phyloP scores from a whole-genome alignment of 2,888 invertebrate genomes.

The Apoderus coryli region DNA sequence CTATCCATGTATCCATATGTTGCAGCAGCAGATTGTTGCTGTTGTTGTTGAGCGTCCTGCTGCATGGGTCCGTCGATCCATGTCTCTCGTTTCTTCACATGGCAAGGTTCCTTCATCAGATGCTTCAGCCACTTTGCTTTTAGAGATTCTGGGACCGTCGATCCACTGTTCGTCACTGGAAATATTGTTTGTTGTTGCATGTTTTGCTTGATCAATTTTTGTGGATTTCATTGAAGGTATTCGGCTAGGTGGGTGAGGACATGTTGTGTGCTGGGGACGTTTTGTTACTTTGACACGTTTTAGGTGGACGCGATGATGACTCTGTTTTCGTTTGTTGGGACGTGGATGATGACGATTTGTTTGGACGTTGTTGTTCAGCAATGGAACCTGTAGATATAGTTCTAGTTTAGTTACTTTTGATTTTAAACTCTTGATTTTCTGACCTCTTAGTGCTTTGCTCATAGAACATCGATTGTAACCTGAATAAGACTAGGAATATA shows the following conservation, averaged over 20 bases:
- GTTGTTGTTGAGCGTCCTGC: slow-evolving; percentile 29
- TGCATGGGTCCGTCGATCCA: slow-evolving; percentile 95
- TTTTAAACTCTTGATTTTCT: slow-evolving; percentile 4
- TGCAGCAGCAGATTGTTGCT: too few species aligned
- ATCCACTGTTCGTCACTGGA: slow-evolving; percentile 90
- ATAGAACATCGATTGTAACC: slow-evolving; percentile 74
- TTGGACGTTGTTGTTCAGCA: too few species aligned
- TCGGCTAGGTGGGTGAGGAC: slow-evolving; percentile 38
- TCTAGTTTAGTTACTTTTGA: too few species aligned
- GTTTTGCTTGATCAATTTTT: slow-evolving; percentile 36
- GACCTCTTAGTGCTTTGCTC: slow-evolving; percentile 63
- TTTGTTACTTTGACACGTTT: slow-evolving; percentile 35
- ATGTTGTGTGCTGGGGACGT: slow-evolving; percentile 38
- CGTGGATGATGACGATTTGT: too few species aligned
- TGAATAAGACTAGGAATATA: slow-evolving; percentile 74
- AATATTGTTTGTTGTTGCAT: slow-evolving; percentile 30
- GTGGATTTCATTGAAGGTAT: slow-evolving; percentile 38
- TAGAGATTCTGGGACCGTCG: slow-evolving; percentile 84
- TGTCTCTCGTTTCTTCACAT: slow-evolving; percentile 71
- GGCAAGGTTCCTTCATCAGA: slow-evolving; percentile 59
- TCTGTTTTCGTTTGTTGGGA: too few species aligned
- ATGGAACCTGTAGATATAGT: too few species aligned
- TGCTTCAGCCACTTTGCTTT: slow-evolving; percentile 67
- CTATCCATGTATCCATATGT: slow-evolving; percentile 86
- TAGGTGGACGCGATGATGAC: too few species aligned